Base-by-base conservation (phyloP, 1,140 invertebrate genomes). In the Oncopodura yosiiana region DNA sequence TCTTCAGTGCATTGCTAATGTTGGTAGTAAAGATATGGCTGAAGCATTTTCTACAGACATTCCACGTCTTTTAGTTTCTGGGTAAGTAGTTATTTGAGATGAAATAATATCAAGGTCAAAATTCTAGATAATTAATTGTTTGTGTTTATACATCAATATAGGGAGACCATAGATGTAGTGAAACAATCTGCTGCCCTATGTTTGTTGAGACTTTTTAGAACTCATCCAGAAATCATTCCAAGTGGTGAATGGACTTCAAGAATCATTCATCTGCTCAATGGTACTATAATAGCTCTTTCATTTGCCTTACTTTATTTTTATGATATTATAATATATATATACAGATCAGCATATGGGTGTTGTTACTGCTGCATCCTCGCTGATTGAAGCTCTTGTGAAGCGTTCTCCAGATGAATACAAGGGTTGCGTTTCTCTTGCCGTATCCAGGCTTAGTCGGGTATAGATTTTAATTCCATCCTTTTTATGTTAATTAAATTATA, bases 1-100 rank as follows among this genome's bases (percentile, higher is more conserved):
- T n/a, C 77, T 99, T 49, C 95, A 99, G 74, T 99, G 96, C 72
- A 98, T 99, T 67, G 94, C 96, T 14, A 99, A 99, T 73, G 98
- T 99, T 73, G 95, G 95, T 23, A 96, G 90, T 67, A 87, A 92
- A 69, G 96, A 99, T 71, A 99, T 99, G 96, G 94, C 94, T 18
- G 95, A 99, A 71, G 92, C 92, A 24, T 97, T 99, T 75, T 87
- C 89, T 29, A 87, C 86, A 65, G 95, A 99, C 70, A 96, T 99
- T 71, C 95, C 94, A 57, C 96, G 96, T 72, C 75, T 99, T 36
- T 79, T 99, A 43, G 93, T 99, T 19, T 97, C 94, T 54, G 93
- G 89, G 87, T 91, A 77, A 74, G 74, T 69, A 54, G 45, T 61
- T 16, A 30, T 19, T n/a, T 24, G 26, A 23, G 24, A n/a, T n/a